Evolutionary conservation across 2,113 vertebrate genomes (phyloP).

Genomic region (Mesembrinibis cayennensis): DNA sequence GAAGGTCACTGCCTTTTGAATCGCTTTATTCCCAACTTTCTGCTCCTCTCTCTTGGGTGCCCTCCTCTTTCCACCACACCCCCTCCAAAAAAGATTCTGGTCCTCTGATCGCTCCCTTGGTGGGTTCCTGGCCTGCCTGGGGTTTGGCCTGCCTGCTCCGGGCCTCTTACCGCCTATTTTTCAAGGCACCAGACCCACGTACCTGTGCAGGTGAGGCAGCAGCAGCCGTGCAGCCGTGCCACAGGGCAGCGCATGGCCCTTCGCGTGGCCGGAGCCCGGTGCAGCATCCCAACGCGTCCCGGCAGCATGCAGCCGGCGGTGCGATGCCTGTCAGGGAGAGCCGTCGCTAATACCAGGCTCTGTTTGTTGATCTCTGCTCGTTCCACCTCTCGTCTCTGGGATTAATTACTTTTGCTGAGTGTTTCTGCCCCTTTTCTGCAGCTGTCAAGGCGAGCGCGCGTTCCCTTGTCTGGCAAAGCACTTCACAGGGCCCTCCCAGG

Average conservation of each 20-base stretch:
- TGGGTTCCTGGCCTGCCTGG: not conserved
- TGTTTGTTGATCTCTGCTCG: not conserved
- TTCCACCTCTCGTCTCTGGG: not conserved
- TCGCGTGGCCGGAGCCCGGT: not conserved
- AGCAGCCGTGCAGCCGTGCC: not conserved
- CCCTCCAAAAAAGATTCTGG: not conserved
- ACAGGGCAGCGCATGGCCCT: not conserved
- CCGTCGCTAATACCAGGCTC: not conserved
- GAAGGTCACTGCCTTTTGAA: not conserved
- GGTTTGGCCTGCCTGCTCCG: not conserved
- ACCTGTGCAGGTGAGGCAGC: not conserved
- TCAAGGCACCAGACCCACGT: no score
- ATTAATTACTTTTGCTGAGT: not conserved
- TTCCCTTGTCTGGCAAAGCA: not conserved
- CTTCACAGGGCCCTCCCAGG: not conserved
- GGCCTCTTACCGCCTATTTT: not conserved
- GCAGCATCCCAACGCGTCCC: not conserved
- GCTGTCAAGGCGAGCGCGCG: not conserved
- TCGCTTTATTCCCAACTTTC: not conserved
- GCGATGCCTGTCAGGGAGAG: not conserved
- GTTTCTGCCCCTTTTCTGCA: conserved; percentile 27
- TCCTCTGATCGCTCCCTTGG: rapidly evolving
- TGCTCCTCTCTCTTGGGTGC: not conserved
- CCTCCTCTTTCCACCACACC: not conserved
- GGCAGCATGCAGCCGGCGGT: not conserved